Conservation (phyloP, 2,113 vertebrate genomes). For the Nematolebias whitei region DNA sequence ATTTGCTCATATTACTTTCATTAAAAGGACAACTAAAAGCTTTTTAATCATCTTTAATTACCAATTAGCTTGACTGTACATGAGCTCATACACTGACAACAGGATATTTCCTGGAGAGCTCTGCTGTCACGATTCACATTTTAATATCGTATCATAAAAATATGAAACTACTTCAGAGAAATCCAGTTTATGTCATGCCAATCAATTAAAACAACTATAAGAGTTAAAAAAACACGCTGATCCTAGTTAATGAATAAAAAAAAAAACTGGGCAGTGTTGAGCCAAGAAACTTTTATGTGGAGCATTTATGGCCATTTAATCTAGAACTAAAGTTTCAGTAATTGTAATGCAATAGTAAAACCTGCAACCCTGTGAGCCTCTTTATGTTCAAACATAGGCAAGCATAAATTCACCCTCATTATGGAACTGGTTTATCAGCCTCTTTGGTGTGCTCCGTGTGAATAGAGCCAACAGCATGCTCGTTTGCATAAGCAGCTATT, state of each 20-base stretch:
- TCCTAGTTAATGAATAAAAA: neutral
- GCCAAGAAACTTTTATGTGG: neutral
- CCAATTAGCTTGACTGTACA: slow-evolving; percentile 23
- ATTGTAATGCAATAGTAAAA: neutral
- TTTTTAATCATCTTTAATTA: slow-evolving; percentile 60
- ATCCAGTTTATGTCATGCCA: neutral
- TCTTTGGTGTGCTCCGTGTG: neutral
- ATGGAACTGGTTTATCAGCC: neutral
- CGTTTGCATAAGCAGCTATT: neutral
- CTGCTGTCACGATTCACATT: neutral
- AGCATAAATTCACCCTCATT: neutral
- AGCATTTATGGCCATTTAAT: slow-evolving; percentile 6
- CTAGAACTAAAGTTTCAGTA: neutral
- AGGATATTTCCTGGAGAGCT: slow-evolving; percentile 49
- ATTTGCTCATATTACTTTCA: slow-evolving; percentile 27
- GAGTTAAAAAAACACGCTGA: neutral
- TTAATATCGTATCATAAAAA: slow-evolving; percentile 9
- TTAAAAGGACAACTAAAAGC: slow-evolving; percentile 45
- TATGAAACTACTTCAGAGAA: slow-evolving; percentile 8
- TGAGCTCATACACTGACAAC: slow-evolving; percentile 34
- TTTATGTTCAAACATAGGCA: neutral
- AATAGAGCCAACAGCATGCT: neutral
- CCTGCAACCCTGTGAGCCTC: slow-evolving; percentile 3
- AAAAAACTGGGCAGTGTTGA: neutral
- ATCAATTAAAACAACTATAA: slow-evolving; percentile 12